Evolutionary conservation across 2,113 vertebrate genomes (phyloP), one percentile per base, ranked within the genome.

Genomic region (Psittacula cyanocephala): DNA sequence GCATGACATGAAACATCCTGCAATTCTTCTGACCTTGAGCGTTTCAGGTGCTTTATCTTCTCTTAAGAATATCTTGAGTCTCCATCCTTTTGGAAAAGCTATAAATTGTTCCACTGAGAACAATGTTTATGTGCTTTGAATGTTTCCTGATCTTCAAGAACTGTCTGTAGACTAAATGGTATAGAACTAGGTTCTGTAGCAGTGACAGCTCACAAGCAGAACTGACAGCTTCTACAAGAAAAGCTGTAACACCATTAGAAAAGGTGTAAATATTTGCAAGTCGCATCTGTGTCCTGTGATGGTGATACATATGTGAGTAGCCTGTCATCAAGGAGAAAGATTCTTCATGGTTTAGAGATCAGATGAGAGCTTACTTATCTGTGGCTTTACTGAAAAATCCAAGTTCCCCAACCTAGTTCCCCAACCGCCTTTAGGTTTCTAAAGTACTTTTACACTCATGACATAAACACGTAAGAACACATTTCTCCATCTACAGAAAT

Each of bases 181-280:
- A 15, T 68, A 84, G 69, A 89, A 62, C 44, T 79, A 52, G 50
- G 3, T 68, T 89, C 79, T 81, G 68, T n/a, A 89, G 62, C 84
- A 76, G 74, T 60, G 74, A 57, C 60, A 90, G 62, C 60, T 86
- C 83, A 67, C 60, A 81, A 74, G 60, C 55, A 88, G 53, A 88
- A 62, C 77, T 7, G 1, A 49, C 76, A 91, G 29, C 43, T 95
- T 93, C 86, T 65, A 57, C 80, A 90, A 72, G 76, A 78, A 93
- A 93, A 94, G 39, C 55, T 82, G 55, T 50, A 86, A 68, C 33
- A 69, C 28, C 5, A 5, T 64, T 78, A 86, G 80, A 84, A 96
- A 81, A 91, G 27, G 76, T 86, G 77, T 60, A 90, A 81, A 64
- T 86, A 77, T 81, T 84, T 89, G 71, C 78, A 77, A 89, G n/a